Conservation (phyloP, 2,113 vertebrate genomes). For the Sinocyclocheilus maitianheensis region DNA sequence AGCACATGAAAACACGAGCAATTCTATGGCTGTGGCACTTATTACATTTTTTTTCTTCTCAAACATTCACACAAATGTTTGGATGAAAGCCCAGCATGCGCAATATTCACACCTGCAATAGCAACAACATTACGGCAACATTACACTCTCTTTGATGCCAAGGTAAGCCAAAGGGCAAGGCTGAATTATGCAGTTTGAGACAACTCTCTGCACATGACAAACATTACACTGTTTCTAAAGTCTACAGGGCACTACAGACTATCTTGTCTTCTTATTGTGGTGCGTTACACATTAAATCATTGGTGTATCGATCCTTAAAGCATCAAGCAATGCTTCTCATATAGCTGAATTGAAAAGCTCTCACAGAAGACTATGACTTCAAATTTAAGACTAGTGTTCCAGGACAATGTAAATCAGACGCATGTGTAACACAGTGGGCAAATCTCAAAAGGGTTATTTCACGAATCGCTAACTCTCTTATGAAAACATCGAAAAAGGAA, state of each 20-base stretch:
- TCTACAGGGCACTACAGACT: not conserved
- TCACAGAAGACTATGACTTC: slow-evolving; percentile 63
- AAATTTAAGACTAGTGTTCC: slow-evolving; percentile 60
- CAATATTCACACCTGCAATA: slow-evolving; percentile 29
- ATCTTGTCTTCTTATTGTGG: not conserved
- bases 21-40: not conserved
- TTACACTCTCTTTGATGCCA: slow-evolving; percentile 12
- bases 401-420: slow-evolving; percentile 64
- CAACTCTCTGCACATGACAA: not conserved
- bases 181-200: not conserved
- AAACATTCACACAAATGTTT: slow-evolving; percentile 21
- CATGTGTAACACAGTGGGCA: slow-evolving; percentile 40
- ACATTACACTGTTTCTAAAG: not conserved
- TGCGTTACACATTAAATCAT: not conserved
- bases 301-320: not conserved
- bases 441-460: slow-evolving; percentile 66
- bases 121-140: not conserved
- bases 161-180: slow-evolving; percentile 9
- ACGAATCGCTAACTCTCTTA: slow-evolving; percentile 62
- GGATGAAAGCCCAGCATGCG: slow-evolving; percentile 28
- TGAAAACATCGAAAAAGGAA: slow-evolving; percentile 59
- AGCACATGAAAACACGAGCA: not conserved
- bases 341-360: not conserved
- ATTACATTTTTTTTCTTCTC: not conserved
- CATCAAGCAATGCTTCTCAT: not conserved